Evolutionary conservation across 2,113 vertebrate species (phyloP).

Genomic region (Butorides virescens): DNA sequence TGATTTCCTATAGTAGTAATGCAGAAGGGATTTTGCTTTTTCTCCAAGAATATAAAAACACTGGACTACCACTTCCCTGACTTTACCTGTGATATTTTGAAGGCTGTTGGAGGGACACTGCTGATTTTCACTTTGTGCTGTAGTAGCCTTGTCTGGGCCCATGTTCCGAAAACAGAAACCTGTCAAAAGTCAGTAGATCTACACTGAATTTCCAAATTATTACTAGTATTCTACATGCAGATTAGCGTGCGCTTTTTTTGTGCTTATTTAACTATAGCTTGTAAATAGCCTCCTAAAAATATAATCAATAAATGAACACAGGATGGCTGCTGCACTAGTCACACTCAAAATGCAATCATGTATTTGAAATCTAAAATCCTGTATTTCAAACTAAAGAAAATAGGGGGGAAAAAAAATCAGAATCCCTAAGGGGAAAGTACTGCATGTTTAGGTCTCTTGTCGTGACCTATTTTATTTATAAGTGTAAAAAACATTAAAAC

Average conservation of each 20-base stretch:
- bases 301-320: neutral
- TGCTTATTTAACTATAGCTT: neutral
- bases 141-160: neutral
- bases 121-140: neutral
- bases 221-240: neutral
- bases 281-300: neutral
- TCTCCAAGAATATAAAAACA: neutral
- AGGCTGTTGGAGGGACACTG: neutral
- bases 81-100: neutral
- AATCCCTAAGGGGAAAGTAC: neutral
- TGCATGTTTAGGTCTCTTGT: constrained; percentile 1
- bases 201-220: neutral
- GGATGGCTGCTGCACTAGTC: neutral
- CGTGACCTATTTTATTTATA: neutral
- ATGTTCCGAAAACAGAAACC: neutral
- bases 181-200: neutral
- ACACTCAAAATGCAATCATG: neutral
- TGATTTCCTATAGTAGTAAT: neutral
- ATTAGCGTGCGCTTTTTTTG: neutral
- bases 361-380: neutral
- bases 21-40: neutral
- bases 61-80: neutral
- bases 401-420: neutral
- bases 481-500: neutral
- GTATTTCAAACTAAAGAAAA: neutral